Conservation (phyloP, 2,113 vertebrate genomes). For the Shinisaurus crocodilurus region DNA sequence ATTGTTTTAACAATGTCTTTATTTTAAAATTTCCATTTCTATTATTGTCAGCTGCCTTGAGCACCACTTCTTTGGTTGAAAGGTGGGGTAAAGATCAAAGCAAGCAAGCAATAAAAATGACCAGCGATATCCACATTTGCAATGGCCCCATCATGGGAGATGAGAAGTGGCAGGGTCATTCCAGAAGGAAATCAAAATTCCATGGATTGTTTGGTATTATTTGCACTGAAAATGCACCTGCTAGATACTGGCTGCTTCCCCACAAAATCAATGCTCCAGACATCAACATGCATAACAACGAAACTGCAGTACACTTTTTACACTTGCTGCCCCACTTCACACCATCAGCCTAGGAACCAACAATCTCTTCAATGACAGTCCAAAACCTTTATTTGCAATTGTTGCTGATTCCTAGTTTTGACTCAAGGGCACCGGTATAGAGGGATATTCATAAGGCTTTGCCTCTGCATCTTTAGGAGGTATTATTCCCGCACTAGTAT, state of each 20-base stretch:
- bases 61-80: no score
- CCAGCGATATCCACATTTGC: not conserved
- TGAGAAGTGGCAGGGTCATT: not conserved
- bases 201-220: not conserved
- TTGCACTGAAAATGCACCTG: not conserved
- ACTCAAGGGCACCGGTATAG: constrained; percentile 12
- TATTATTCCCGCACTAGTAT: not conserved
- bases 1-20: no score
- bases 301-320: not conserved
- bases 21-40: no score
- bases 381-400: not conserved
- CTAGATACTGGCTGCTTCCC: not conserved
- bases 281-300: not conserved
- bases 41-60: no score
- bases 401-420: not conserved
- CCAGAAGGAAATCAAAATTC: not conserved
- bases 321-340: not conserved
- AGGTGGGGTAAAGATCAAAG: no score
- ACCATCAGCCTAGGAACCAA: not conserved
- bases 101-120: no score
- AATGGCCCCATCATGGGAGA: not conserved
- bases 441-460: not conserved
- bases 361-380: not conserved
- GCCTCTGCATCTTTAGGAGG: not conserved
- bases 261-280: not conserved